Percentiles rank a stretch among this genome's conserved stretches.
These are phyloP conservation scores for Sebastes cheni DNA, from an alignment of 2,797 vertebrate genomes.

Conservation along the genomic window DNA sequence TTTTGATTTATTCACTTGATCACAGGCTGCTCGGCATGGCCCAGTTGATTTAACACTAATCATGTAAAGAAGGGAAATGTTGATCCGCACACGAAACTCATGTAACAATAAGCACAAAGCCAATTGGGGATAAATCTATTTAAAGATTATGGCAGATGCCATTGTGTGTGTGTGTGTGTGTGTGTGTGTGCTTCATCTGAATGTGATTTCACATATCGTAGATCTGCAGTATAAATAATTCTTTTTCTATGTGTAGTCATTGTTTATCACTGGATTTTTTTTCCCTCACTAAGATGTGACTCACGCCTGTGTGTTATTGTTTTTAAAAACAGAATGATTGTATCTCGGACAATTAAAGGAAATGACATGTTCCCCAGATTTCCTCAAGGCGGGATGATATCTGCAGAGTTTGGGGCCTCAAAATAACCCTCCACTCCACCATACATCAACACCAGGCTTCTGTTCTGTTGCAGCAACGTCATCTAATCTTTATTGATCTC, in stretches of 20 bases:
- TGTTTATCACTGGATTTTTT: slow-evolving; percentile 81
- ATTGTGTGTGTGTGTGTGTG: not conserved
- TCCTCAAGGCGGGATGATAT: slow-evolving; percentile 51
- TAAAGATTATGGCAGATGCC: slow-evolving; percentile 21
- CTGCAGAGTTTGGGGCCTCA: slow-evolving; percentile 25
- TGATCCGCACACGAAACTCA: slow-evolving; percentile 21
- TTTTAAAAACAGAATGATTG: slow-evolving; percentile 64
- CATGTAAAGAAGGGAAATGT: slow-evolving; percentile 48
- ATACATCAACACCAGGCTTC: not conserved
- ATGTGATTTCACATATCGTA: slow-evolving; percentile 44
- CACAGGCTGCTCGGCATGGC: slow-evolving; percentile 1
- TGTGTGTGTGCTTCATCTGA: slow-evolving; percentile 29
- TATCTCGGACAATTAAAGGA: slow-evolving; percentile 77
- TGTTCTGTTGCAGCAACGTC: not conserved
- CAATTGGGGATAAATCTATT: slow-evolving; percentile 49
- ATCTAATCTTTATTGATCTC: slow-evolving; percentile 52
- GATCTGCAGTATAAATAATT: slow-evolving; percentile 40
- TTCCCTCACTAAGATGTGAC: slow-evolving; percentile 42
- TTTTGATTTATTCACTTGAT: slow-evolving; percentile 24
- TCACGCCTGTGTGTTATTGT: slow-evolving; percentile 59
- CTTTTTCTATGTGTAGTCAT: slow-evolving; percentile 43
- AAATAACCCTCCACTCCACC: slow-evolving; percentile 30
- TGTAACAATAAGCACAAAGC: slow-evolving; percentile 65
- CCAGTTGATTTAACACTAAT: slow-evolving; percentile 55
- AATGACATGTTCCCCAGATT: slow-evolving; percentile 52